Conservation (phyloP, 2,888 invertebrate genomes). For the Willowsia nigromaculata region DNA sequence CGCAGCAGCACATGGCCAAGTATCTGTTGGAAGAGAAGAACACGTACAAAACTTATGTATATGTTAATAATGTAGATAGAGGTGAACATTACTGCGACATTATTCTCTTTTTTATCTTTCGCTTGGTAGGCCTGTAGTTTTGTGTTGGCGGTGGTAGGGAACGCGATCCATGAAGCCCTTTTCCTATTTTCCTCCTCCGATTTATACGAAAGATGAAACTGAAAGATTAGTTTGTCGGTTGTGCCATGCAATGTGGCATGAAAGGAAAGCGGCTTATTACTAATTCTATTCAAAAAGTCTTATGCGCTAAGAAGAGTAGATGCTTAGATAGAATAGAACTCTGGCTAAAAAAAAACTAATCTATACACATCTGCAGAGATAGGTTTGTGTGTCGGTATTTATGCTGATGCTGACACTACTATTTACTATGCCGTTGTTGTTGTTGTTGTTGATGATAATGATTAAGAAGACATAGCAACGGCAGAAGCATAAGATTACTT, state of each 20-base stretch:
- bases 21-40: background rate
- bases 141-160: background rate
- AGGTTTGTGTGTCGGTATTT: constrained; percentile 46
- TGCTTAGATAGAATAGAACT: background rate
- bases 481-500: background rate
- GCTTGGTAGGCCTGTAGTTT: background rate
- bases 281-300: constrained; percentile 59
- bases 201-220: constrained; percentile 43
- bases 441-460: background rate
- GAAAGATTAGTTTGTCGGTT: constrained; percentile 28
- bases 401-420: constrained; percentile 31
- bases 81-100: background rate
- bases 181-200: constrained; percentile 27
- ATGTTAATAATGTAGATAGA: background rate
- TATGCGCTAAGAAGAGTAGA: no score
- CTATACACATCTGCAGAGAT: background rate
- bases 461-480: background rate
- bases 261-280: constrained; percentile 65
- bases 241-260: constrained; percentile 2
- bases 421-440: background rate
- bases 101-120: constrained; percentile 13
- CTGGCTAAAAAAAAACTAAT: constrained; percentile 26
- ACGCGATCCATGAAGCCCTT: constrained; percentile 1
- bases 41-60: background rate
- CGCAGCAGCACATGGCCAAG: background rate